Evolutionary conservation across 2,113 vertebrate species (phyloP), one percentile per base, ranked within the genome.

Genomic region (human): DNA sequence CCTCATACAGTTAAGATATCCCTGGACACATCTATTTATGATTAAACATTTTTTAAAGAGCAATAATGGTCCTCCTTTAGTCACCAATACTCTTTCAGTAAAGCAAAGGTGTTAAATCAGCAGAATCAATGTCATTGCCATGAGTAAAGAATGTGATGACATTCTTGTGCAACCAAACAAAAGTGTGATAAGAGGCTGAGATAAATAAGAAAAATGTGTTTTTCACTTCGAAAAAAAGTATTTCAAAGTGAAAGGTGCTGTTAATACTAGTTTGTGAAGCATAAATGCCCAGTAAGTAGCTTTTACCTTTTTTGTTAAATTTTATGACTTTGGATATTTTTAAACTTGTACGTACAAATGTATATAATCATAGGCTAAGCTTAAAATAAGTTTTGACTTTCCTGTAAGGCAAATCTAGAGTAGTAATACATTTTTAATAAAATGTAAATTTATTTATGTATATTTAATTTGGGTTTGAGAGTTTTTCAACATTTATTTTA

Each of bases 51-150:
- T 79, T 87, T 89, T 30, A 27, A 94, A 79, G 7, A 64, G 78
- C 23, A 43, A 43, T 43, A 83, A 83, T 59, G 27, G 5, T 61
- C 70, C 81, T 84, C 61, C 30, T 78, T 82, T 27, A 50, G 12
- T 52, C 89, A 90, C 61, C 52, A 73, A 73, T 50, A 55, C 30
- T 85, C 35, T 88, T 94, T 59, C 73, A 85, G n/a, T 70, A 35
- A 40, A 83, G 45, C 66, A 78, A 96, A 96, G 70, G 40, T 91
- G 48, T 87, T 94, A 95, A 68, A 72, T 95, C 70, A 48, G 45
- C 78, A 96, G 66, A 90, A 88, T 59, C 90, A 70, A 66, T 59
- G 55, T 45, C 43, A 70, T 18, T 89, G 59, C 25, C 52, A 32
- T 23, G 45, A 83, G 48, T 73, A 83, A 95, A 93, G 45, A 90